Conservation (phyloP, 2,113 vertebrate species). For the Panurus biarmicus region DNA sequence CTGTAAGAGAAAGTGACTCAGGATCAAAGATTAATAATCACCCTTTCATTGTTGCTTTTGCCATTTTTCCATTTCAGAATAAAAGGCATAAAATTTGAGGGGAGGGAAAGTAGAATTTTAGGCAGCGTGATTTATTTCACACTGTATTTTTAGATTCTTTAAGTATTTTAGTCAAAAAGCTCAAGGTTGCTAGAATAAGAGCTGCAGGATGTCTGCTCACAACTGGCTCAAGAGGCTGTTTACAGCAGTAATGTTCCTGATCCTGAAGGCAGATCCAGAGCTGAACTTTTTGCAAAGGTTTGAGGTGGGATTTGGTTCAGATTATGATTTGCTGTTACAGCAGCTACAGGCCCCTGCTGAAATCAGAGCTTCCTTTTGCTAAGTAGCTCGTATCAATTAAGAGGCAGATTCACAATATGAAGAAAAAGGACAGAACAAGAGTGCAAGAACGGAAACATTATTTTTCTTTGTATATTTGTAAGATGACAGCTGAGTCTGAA, state of each 20-base stretch:
- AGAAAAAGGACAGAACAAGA: background rate
- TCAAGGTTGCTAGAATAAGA: background rate
- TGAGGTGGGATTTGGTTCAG: background rate
- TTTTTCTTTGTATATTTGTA: constrained; percentile 38
- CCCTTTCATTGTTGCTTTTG: constrained; percentile 7
- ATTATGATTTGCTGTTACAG: background rate
- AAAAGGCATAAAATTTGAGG: background rate
- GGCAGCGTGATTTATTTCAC: background rate
- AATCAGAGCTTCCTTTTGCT: constrained; percentile 22
- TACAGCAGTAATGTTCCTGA: background rate
- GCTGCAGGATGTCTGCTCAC: background rate
- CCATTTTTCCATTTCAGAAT: constrained; percentile 24
- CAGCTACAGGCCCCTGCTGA: background rate
- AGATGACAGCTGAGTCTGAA: constrained; percentile 13
- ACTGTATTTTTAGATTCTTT: background rate
- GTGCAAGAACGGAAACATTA: constrained; percentile 5
- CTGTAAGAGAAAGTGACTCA: constrained; percentile 49
- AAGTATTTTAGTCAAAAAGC: background rate
- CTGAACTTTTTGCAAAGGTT: background rate
- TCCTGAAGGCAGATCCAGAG: background rate
- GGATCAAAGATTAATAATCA: constrained; percentile 63
- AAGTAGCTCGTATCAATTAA: background rate
- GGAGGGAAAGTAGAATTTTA: background rate
- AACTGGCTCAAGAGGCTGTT: background rate
- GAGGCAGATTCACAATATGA: background rate